Evolutionary conservation across 1,140 invertebrate genomes (phyloP).

Genomic region (Ips typographus): DNA sequence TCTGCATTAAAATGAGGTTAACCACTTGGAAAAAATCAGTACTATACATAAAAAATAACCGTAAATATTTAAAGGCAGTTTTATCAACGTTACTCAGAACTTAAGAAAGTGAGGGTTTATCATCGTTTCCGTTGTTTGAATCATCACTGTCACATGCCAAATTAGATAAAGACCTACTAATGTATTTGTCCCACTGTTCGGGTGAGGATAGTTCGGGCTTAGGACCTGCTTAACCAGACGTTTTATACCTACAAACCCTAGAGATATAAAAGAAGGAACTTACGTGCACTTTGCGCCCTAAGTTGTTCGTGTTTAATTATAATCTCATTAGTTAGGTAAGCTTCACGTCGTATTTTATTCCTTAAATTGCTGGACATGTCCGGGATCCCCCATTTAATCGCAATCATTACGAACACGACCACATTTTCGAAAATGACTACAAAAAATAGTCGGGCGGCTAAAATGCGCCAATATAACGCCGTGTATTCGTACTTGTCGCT

Average conservation of each 20-base stretch:
- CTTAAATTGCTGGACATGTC: slow-evolving; percentile 76
- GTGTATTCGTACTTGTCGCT: slow-evolving; percentile 69
- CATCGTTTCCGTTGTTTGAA: too few species aligned
- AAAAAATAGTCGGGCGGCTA: slow-evolving; percentile 86
- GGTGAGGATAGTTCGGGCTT: slow-evolving; percentile 32
- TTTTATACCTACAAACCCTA: too few species aligned
- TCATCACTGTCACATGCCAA: too few species aligned
- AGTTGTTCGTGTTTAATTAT: slow-evolving; percentile 79
- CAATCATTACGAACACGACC: slow-evolving; percentile 79
- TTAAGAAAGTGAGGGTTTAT: too few species aligned
- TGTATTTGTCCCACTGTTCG: slow-evolving; percentile 57
- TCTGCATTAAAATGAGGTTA: too few species aligned
- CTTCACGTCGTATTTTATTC: slow-evolving; percentile 80
- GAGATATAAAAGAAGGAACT: too few species aligned
- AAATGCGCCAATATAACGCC: slow-evolving; percentile 85
- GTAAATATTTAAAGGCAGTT: too few species aligned
- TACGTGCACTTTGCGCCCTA: slow-evolving; percentile 52
- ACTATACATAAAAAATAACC: too few species aligned
- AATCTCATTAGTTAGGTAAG: slow-evolving; percentile 86
- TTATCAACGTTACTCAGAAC: too few species aligned
- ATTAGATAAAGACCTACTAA: slow-evolving; percentile 49
- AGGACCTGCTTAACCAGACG: too few species aligned
- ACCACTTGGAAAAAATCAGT: too few species aligned
- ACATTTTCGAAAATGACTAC: slow-evolving; percentile 93
- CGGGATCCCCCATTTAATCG: slow-evolving; percentile 84